These are phyloP conservation scores for Coendou prehensilis DNA, from an alignment of 2,797 vertebrate genomes.

Conservation along the genomic window DNA sequence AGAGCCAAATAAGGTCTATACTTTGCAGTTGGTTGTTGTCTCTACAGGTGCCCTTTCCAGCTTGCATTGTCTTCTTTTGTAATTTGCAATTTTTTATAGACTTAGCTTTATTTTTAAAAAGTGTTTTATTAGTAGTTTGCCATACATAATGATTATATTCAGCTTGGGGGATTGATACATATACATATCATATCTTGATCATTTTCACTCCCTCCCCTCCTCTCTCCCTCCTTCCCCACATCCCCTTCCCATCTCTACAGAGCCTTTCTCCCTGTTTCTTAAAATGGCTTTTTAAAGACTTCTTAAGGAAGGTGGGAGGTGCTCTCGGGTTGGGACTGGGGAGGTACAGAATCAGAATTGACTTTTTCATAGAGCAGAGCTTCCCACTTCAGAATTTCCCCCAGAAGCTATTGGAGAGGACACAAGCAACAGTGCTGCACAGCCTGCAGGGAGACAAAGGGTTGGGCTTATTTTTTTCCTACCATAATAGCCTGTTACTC, in stretches of 20 bases:
- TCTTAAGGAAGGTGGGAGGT: not conserved
- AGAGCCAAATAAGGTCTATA: not conserved
- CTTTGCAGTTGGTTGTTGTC: not conserved
- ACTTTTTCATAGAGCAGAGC: not conserved
- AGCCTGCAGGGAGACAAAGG: not conserved
- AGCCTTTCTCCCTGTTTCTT: not conserved
- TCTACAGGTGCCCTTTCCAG: not conserved
- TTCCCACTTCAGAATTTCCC: not conserved
- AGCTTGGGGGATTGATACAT: not conserved
- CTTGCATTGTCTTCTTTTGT: not conserved
- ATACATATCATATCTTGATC: not conserved
- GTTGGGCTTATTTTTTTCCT: not conserved
- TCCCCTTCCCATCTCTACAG: not conserved
- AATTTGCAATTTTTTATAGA: conserved; percentile 29
- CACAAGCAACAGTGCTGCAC: not conserved
- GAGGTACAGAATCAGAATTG: not conserved
- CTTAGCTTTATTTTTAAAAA: not conserved
- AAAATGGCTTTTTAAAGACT: not conserved
- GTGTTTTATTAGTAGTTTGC: not conserved
- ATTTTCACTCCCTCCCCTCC: not conserved
- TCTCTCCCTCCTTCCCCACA: not conserved
- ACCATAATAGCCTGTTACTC: not conserved
- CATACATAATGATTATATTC: not conserved
- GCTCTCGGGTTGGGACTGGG: not conserved
- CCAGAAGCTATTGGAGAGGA: not conserved